phyloP scores from a whole-genome alignment of 2,888 invertebrate species.

The Litoditis marina region DNA sequence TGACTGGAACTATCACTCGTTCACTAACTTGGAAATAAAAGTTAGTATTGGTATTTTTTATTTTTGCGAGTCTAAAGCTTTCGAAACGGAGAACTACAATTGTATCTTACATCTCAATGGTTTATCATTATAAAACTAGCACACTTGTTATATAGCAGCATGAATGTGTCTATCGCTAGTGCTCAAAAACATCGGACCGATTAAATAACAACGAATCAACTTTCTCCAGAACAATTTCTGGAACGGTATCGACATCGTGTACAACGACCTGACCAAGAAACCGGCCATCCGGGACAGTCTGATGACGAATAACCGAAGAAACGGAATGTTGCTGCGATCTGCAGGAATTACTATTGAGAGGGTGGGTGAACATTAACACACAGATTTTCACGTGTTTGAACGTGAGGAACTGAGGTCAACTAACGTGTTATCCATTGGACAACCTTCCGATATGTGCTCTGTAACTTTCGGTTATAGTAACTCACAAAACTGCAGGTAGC shows the following conservation, averaged over 20 bases:
- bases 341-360: slow-evolving; percentile 66
- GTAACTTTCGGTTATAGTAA: too few relatives aligned
- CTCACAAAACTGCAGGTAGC: too few relatives aligned
- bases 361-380: slow-evolving; percentile 63
- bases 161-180: too few relatives aligned
- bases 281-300: slow-evolving; percentile 55
- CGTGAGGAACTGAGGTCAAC: too few relatives aligned
- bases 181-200: too few relatives aligned
- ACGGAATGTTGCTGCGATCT: slow-evolving; percentile 69
- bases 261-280: slow-evolving; percentile 83
- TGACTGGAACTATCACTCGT: slow-evolving; percentile 68
- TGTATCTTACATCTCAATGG: too few relatives aligned
- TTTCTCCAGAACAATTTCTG: slow-evolving; percentile 76
- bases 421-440: too few relatives aligned
- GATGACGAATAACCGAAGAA: slow-evolving; percentile 65
- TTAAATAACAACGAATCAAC: too few relatives aligned
- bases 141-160: too few relatives aligned
- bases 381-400: not conserved
- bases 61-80: not conserved
- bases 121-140: too few relatives aligned
- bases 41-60: slow-evolving; percentile 15
- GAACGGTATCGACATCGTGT: slow-evolving; percentile 87
- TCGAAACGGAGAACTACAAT: too few relatives aligned
- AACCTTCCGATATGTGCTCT: too few relatives aligned
- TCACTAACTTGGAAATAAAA: slow-evolving; percentile 50